Evolutionary conservation across 92 coral and sea anemone species (phyloP).

Genomic region (Porites lobata): DNA sequence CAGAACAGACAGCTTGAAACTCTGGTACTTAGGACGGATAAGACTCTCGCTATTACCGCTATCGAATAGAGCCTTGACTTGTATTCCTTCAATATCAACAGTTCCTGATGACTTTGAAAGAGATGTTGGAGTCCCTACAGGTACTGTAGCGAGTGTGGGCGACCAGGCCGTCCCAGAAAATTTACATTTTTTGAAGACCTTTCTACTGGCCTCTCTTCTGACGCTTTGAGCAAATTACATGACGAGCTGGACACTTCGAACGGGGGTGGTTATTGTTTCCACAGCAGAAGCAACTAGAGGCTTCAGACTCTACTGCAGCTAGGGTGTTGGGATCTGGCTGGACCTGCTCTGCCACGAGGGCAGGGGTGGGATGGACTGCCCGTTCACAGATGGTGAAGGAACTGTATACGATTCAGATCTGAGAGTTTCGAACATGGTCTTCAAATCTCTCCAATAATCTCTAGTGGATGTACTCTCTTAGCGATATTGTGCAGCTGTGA

Average conservation of each 20-base stretch:
- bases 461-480: too few species aligned
- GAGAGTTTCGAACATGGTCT: too few species aligned
- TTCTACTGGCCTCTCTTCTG: too few species aligned
- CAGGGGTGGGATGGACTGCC: too few species aligned
- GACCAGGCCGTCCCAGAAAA: too few species aligned
- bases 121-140: constrained; percentile 1
- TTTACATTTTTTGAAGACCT: too few species aligned
- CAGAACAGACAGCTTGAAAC: constrained; percentile 44
- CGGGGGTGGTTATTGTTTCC: constrained; percentile 56
- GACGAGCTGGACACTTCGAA: constrained; percentile 29
- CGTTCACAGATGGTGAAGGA: too few species aligned
- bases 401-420: too few species aligned
- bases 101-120: constrained; percentile 15
- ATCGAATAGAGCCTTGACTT: constrained; percentile 68
- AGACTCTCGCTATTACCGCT: constrained; percentile 73
- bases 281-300: constrained; percentile 65
- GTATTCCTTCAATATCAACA: constrained; percentile 16
- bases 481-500: too few species aligned
- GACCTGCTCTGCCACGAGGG: too few species aligned
- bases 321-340: neutral
- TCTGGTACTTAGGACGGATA: constrained; percentile 58
- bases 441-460: too few species aligned
- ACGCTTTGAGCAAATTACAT: too few species aligned
- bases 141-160: neutral
- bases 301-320: constrained; percentile 48